These are phyloP conservation scores for Drosophila rubida DNA, from an alignment of 2,888 invertebrate genomes.

Conservation along the genomic window DNA sequence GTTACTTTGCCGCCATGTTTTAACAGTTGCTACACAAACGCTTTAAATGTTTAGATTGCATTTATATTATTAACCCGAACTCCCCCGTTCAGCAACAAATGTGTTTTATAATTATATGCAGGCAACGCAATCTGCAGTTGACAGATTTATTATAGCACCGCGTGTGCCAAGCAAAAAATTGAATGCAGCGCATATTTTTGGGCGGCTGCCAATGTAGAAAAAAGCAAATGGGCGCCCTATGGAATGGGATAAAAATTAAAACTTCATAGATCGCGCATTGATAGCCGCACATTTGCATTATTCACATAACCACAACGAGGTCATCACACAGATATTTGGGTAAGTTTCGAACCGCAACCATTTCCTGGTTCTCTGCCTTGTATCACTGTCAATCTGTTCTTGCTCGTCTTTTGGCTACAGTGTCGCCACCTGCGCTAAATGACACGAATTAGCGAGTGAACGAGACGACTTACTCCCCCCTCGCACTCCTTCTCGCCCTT, in stretches of 20 bases:
- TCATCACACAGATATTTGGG: constrained; percentile 63
- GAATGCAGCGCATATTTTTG: constrained; percentile 49
- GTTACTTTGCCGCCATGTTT: neutral
- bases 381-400: constrained; percentile 78
- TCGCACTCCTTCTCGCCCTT: neutral
- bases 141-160: constrained; percentile 55
- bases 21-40: neutral
- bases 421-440: constrained; percentile 78
- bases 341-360: constrained; percentile 58
- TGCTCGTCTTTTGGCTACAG: constrained; percentile 51
- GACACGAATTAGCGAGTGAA: constrained; percentile 69
- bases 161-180: constrained; percentile 33
- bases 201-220: constrained; percentile 55
- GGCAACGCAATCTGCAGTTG: constrained; percentile 41
- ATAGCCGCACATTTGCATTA: constrained; percentile 53
- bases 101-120: constrained; percentile 31
- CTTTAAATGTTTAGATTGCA: neutral
- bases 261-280: constrained; percentile 41
- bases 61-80: neutral
- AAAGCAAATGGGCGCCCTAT: constrained; percentile 17
- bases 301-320: constrained; percentile 57
- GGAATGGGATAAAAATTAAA: constrained; percentile 9
- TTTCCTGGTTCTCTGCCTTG: constrained; percentile 68
- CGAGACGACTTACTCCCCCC: constrained; percentile 33
- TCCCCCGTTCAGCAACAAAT: neutral